Percentiles rank a stretch among this genome's conserved stretches.
Evolutionary conservation across 2,888 invertebrate genomes (phyloP).

Genomic region (Diplazon laetatorius): DNA sequence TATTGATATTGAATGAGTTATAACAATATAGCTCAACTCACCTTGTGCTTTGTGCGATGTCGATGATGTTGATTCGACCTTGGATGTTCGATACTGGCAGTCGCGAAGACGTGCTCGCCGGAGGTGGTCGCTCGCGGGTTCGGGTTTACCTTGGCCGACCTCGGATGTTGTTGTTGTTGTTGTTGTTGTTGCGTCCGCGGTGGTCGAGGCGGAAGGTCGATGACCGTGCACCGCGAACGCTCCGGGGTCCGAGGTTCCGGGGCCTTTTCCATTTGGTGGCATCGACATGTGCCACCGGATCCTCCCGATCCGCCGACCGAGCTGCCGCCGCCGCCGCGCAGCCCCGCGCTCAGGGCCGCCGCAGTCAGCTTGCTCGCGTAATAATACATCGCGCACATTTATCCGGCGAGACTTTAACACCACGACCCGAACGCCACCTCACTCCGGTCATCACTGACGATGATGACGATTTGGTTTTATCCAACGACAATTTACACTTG

Average conservation of each 20-base stretch:
- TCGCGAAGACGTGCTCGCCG: slow-evolving; percentile 76
- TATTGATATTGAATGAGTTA: too few species aligned
- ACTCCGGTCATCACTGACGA: slow-evolving; percentile 81
- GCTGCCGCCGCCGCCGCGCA: slow-evolving; percentile 83
- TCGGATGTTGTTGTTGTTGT: too few species aligned
- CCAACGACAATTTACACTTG: slow-evolving; percentile 65
- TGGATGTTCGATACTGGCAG: slow-evolving; percentile 74
- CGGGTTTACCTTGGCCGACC: slow-evolving; percentile 60
- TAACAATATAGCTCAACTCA: slow-evolving; percentile 69
- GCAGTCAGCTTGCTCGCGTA: slow-evolving; percentile 88
- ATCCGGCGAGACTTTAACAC: slow-evolving; percentile 81
- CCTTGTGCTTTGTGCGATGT: slow-evolving; percentile 79
- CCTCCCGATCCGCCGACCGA: slow-evolving; percentile 80
- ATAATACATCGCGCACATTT: slow-evolving; percentile 87
- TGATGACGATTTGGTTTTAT: slow-evolving; percentile 69
- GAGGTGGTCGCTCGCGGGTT: slow-evolving; percentile 68
- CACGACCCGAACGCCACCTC: slow-evolving; percentile 80
- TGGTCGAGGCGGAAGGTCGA: slow-evolving; percentile 64
- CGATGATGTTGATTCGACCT: slow-evolving; percentile 77
- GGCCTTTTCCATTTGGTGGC: slow-evolving; percentile 74
- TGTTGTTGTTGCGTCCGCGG: slow-evolving; percentile 63
- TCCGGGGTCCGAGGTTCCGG: slow-evolving; percentile 63
- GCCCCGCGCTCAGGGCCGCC: slow-evolving; percentile 85
- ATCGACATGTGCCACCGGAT: slow-evolving; percentile 82
- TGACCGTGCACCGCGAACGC: slow-evolving; percentile 56